Conservation (phyloP, 2,888 invertebrate species). For the Doris montereyensis region DNA sequence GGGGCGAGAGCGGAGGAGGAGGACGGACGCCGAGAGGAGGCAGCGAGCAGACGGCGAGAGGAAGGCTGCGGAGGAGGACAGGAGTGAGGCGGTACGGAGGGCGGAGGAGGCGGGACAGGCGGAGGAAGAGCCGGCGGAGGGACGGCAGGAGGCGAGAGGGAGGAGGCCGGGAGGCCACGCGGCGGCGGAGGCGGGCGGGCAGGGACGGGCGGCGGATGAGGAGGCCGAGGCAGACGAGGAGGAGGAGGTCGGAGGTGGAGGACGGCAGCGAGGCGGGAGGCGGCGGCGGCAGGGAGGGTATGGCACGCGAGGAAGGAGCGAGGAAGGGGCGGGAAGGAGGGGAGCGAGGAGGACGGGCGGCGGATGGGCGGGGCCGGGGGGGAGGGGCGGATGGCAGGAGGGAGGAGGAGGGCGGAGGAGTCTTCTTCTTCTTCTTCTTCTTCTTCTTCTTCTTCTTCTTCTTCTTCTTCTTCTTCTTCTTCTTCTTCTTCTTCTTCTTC, state of each 20-base stretch:
- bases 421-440: neutral
- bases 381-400: neutral
- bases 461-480: slow-evolving; percentile 21
- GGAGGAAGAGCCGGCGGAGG: no score
- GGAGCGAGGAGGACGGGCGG: neutral
- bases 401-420: neutral
- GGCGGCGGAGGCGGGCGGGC: neutral
- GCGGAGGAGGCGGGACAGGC: no score
- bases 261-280: slow-evolving; percentile 16
- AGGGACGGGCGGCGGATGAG: neutral
- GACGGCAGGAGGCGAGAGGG: no score
- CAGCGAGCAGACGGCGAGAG: neutral
- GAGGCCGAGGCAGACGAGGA: neutral
- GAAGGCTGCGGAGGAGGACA: neutral
- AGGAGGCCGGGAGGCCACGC: neutral
- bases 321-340: neutral
- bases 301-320: neutral
- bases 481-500: slow-evolving; percentile 15
- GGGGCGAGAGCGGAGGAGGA: neutral
- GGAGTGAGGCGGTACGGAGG: neutral
- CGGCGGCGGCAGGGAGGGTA: neutral
- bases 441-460: neutral
- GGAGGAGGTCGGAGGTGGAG: neutral
- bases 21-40: neutral
- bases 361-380: neutral